These are phyloP conservation scores for Propithecus perrieri DNA, from an alignment of 2,797 vertebrate genomes.

Conservation along the genomic window DNA sequence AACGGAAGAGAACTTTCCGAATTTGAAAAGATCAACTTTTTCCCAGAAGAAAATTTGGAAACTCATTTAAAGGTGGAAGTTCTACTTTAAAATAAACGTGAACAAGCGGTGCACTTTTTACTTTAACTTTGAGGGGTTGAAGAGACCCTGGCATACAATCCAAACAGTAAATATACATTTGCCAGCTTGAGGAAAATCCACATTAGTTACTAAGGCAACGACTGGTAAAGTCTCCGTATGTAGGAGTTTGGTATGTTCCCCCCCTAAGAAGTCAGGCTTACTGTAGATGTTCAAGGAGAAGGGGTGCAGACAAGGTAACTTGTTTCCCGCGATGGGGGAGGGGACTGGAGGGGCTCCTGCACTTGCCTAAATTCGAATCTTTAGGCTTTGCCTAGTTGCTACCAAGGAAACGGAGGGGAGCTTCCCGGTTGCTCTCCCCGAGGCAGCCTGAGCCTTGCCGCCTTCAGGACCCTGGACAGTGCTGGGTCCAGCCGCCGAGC, in stretches of 20 bases:
- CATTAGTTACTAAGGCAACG: constrained; percentile 87
- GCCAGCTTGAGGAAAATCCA: constrained; percentile 72
- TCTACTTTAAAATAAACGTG: constrained; percentile 79
- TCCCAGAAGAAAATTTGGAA: constrained; percentile 55
- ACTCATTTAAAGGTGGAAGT: constrained; percentile 64
- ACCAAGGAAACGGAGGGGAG: background rate
- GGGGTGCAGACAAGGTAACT: constrained; percentile 30
- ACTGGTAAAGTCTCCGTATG: constrained; percentile 76
- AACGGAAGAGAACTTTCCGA: constrained; percentile 64
- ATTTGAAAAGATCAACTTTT: constrained; percentile 66
- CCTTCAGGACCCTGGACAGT: constrained; percentile 91
- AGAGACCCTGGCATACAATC: constrained; percentile 38
- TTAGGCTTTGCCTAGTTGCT: background rate
- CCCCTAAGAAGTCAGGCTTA: constrained; percentile 62
- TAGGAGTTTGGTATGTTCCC: constrained; percentile 64
- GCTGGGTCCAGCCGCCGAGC: constrained; percentile 36
- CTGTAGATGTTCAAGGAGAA: constrained; percentile 3
- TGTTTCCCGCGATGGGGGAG: background rate
- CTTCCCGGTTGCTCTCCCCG: constrained; percentile 27
- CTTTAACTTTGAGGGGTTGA: constrained; percentile 69
- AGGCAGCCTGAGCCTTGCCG: background rate
- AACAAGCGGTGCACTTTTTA: background rate
- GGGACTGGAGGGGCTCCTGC: background rate
- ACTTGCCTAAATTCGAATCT: background rate
- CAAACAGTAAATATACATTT: constrained; percentile 64